Evolutionary conservation across 2,888 invertebrate genomes (phyloP).

Genomic region (Torymus auratus): DNA sequence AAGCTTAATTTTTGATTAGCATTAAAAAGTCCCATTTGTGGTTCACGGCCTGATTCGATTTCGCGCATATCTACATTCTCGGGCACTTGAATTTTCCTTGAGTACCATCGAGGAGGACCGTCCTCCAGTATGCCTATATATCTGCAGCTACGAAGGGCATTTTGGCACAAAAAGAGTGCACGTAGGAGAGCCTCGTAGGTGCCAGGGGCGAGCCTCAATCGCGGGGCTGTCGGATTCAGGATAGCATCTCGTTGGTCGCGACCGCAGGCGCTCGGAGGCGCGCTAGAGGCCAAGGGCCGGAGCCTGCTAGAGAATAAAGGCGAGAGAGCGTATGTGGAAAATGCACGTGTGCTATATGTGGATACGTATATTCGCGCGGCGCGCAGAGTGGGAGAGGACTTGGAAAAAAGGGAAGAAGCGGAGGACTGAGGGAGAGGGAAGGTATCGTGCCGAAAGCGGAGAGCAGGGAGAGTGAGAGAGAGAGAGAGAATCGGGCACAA

Average conservation of each 20-base stretch:
- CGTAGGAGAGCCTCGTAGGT: background rate
- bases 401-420: constrained; percentile 57
- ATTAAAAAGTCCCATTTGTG: no score
- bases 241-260: constrained; percentile 68
- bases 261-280: background rate
- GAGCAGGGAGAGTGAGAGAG: constrained; percentile 52
- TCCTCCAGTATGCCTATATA: background rate
- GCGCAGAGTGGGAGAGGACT: constrained; percentile 45
- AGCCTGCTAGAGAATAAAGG: constrained; percentile 61
- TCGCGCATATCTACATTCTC: constrained; percentile 29
- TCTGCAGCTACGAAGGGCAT: constrained; percentile 1
- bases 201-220: constrained; percentile 43
- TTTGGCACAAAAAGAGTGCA: constrained; percentile 24
- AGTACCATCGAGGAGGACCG: constrained; percentile 43
- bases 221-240: constrained; percentile 64
- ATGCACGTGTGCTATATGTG: constrained; percentile 31
- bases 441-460: constrained; percentile 30
- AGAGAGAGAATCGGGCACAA: constrained; percentile 23
- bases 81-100: constrained; percentile 42
- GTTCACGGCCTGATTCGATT: background rate
- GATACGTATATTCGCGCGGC: background rate
- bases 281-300: constrained; percentile 33
- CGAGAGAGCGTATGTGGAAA: constrained; percentile 51
- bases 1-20: no score
- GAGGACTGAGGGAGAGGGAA: constrained; percentile 53